Conservation (phyloP, 1,140 invertebrate genomes). For the Hirudo medicinalis region DNA sequence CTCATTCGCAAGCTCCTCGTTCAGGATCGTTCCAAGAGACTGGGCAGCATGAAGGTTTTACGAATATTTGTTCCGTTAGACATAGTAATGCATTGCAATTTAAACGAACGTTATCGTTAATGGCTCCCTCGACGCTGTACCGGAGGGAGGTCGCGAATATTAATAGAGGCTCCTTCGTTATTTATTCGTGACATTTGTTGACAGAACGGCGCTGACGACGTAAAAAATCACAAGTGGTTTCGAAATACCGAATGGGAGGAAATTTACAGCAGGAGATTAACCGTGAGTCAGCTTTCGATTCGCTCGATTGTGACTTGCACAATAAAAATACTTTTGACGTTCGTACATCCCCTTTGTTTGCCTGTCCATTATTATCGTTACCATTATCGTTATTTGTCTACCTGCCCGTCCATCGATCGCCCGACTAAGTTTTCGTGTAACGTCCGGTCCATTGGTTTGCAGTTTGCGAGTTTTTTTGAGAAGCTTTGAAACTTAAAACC, state of each 20-base stretch:
- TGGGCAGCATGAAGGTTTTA: slow-evolving; percentile 84
- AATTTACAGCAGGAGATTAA: slow-evolving; percentile 62
- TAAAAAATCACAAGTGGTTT: slow-evolving; percentile 89
- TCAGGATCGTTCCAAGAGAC: slow-evolving; percentile 77
- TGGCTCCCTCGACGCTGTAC: neutral
- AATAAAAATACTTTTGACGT: too few relatives aligned
- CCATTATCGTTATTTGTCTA: too few relatives aligned
- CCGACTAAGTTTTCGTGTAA: too few relatives aligned
- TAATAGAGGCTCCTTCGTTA: neutral
- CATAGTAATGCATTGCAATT: neutral
- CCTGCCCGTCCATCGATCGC: too few relatives aligned
- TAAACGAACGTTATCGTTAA: neutral
- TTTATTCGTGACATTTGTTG: slow-evolving; percentile 31
- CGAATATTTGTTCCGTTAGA: neutral
- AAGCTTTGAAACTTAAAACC: too few relatives aligned
- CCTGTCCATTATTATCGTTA: too few relatives aligned
- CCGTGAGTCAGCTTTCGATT: slow-evolving; percentile 35
- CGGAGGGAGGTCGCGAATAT: neutral
- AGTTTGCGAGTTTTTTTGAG: too few relatives aligned
- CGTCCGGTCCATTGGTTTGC: too few relatives aligned
- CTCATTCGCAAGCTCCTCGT: slow-evolving; percentile 80
- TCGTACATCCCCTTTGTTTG: too few relatives aligned
- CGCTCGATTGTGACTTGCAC: too few relatives aligned
- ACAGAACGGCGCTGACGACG: slow-evolving; percentile 76
- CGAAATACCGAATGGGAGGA: slow-evolving; percentile 79